A percentile compares a stretch with the other conserved stretches of the same genome.
Conservation (phyloP, 2,113 vertebrate species). For the Diglossa brunneiventris region DNA sequence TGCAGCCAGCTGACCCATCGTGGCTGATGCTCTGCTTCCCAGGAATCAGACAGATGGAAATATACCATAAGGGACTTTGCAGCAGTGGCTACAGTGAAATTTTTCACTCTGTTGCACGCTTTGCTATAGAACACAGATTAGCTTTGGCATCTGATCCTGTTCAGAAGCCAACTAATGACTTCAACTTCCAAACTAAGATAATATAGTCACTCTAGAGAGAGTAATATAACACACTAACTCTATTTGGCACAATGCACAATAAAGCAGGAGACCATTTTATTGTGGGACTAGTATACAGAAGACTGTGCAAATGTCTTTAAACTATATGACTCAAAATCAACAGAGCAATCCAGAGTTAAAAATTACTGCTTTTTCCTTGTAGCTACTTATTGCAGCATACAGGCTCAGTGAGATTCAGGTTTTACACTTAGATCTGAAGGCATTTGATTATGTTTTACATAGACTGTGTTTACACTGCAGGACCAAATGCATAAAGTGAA, state of each 20-base stretch:
- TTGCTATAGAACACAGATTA: slow-evolving; percentile 44
- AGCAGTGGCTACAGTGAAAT: slow-evolving; percentile 10
- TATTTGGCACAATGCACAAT: slow-evolving; percentile 1
- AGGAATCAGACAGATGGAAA: slow-evolving; percentile 50
- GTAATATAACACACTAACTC: slow-evolving; percentile 15
- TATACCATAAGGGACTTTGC: slow-evolving; percentile 5
- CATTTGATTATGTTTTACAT: background rate
- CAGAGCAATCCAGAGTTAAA: slow-evolving; percentile 12
- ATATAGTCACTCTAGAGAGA: slow-evolving; percentile 26
- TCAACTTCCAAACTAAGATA: slow-evolving; percentile 44
- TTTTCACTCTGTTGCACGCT: slow-evolving; percentile 59
- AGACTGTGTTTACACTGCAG: background rate
- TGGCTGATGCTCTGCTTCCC: slow-evolving; percentile 22
- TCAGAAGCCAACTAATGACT: slow-evolving; percentile 59
- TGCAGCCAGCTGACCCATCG: background rate
- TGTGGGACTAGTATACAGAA: background rate
- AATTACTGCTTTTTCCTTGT: background rate
- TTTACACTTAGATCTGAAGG: background rate
- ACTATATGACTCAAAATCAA: slow-evolving; percentile 27
- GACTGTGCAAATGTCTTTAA: background rate
- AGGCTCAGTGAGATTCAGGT: background rate
- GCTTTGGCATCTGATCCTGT: slow-evolving; percentile 50
- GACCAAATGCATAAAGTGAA: background rate
- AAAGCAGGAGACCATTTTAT: slow-evolving; percentile 43
- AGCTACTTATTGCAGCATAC: background rate